Base-by-base conservation (phyloP, 2,888 invertebrate species). In the Eupithecia dodoneata region DNA sequence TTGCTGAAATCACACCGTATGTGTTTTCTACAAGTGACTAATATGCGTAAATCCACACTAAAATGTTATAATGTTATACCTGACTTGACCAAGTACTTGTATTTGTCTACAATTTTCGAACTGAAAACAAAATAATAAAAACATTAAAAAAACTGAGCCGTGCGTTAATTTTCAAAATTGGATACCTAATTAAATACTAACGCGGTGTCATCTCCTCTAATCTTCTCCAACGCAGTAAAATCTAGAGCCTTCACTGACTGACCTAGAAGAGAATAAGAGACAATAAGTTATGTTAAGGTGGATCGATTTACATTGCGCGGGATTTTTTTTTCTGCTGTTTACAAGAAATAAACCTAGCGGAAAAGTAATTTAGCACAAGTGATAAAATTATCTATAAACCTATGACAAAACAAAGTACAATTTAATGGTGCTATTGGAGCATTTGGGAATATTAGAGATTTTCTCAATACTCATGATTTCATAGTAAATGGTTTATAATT, bases 81-180 rank as follows among this genome's bases (percentile, higher is more conserved):
- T 82, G 86, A 30, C 67, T 86, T 76, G 59, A 90, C 82, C 69
- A 92, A 85, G 82, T 90, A 83, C 42, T 83, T 83, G 83, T 93
- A 94, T 79, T 91, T 92, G 52, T 89, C 82, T 67, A 92, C 85
- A 75, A 93, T 89, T 82, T 86, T 82, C 12, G 84, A 85, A 71
- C 94, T 94, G 88, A 80, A 91, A 92, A 81, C 67, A 80, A 90
- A 92, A 81, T 72, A 76, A 81, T 76, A 74, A 79, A 80, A 69
- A 63, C n/a, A 66, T 71, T 66, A 13, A 74, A 13, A 42, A 65
- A 47, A n/a, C 42, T 44, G 6, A 15, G 13, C n/a, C 2, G 15
- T 18, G 4, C 3, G 3, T 41, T 49, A 42, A 44, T 45, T 44
- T 45, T 45, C 6, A 45, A 67, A 12, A 30, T 10, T n/a, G 52